phyloP scores from a whole-genome alignment of 1,140 invertebrate species.

The Adoxophyes honmai region DNA sequence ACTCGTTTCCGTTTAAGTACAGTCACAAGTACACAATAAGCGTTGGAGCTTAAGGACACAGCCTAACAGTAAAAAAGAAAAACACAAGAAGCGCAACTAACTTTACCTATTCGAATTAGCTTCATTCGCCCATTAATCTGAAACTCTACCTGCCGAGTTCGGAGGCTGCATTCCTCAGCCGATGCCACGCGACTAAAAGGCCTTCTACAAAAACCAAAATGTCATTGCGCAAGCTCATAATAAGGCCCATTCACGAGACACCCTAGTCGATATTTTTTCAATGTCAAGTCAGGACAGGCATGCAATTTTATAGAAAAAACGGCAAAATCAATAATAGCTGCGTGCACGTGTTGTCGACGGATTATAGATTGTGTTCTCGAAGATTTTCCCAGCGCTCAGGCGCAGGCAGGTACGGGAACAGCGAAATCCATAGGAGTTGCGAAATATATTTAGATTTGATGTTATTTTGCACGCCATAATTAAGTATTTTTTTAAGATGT shows the following conservation, averaged over 20 bases:
- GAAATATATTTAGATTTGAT: no score
- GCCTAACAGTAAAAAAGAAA: no score
- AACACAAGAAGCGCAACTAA: no score
- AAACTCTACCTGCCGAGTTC: slow-evolving; percentile 17
- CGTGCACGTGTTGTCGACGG: slow-evolving; percentile 72
- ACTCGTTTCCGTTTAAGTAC: no score
- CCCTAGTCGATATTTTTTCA: slow-evolving; percentile 61
- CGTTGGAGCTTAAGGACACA: no score
- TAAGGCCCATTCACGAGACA: slow-evolving; percentile 67
- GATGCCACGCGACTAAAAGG: slow-evolving; percentile 40
- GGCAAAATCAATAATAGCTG: slow-evolving; percentile 73
- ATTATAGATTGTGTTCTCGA: slow-evolving; percentile 72
- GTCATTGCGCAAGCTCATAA: slow-evolving; percentile 73
- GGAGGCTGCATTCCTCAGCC: slow-evolving; percentile 36
- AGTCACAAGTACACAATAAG: no score
- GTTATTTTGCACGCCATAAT: no score
- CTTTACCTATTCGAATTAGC: no score
- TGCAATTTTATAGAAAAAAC: slow-evolving; percentile 74
- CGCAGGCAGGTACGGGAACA: slow-evolving; percentile 50
- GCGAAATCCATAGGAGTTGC: background rate
- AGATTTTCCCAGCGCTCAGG: slow-evolving; percentile 70
- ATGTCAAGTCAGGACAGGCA: slow-evolving; percentile 55
- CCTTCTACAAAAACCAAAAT: slow-evolving; percentile 51
- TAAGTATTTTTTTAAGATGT: no score
- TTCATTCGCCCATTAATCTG: background rate